Conservation (phyloP, 1,140 invertebrate genomes). For the Chlorops oryzae region DNA sequence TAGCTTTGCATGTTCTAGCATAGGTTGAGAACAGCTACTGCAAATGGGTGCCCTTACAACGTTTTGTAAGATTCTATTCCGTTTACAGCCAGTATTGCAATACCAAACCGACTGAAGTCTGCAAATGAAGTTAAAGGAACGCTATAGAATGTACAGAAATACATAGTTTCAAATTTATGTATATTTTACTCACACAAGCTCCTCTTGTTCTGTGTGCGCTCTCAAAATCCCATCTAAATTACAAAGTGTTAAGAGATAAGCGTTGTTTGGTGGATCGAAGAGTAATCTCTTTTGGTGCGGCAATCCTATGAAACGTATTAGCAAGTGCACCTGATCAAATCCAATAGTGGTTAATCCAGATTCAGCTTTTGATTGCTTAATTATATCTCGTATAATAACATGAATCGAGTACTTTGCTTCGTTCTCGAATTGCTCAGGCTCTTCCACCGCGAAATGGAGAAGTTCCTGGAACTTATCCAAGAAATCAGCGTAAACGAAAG, state of each 20-base stretch:
- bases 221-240: conserved; percentile 32
- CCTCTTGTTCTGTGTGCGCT: conserved; percentile 28
- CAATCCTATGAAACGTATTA: conserved; percentile 30
- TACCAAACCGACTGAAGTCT: conserved; percentile 43
- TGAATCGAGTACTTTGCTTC: conserved; percentile 32
- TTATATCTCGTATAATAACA: conserved; percentile 21
- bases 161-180: background rate
- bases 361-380: conserved; percentile 8
- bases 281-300: conserved; percentile 25
- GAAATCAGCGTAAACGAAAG: conserved; percentile 27
- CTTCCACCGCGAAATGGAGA: conserved; percentile 25
- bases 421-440: conserved; percentile 34
- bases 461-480: conserved; percentile 14
- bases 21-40: conserved; percentile 29
- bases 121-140: background rate
- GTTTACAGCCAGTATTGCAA: conserved; percentile 31
- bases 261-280: conserved; percentile 20
- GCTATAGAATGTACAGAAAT: background rate
- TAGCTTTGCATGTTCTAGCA: conserved; percentile 38
- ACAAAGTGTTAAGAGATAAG: conserved; percentile 21
- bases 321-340: conserved; percentile 33
- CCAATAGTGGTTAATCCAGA: conserved; percentile 24
- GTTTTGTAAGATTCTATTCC: conserved; percentile 40
- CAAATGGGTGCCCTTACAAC: conserved; percentile 39
- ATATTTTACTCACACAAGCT: conserved; percentile 28